Base-by-base conservation (phyloP, 2,888 invertebrate species). In the Platycnemis pennipes region DNA sequence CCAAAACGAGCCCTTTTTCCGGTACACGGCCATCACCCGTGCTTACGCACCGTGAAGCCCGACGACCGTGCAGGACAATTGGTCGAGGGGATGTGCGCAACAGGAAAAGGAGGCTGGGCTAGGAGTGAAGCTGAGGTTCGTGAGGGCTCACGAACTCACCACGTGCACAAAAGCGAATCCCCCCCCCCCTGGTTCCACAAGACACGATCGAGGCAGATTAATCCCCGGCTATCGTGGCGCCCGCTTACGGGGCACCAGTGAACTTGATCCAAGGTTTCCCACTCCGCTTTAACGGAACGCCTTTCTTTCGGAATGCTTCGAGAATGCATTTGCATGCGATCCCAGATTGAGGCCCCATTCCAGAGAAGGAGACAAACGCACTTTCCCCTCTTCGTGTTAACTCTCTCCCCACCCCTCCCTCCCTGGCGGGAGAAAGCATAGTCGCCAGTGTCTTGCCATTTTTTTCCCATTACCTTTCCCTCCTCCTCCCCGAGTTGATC, bases 301-400 rank as follows among this genome's bases (percentile, higher is more conserved):
- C 77, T 0, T 37, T 77, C 37, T 37, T 77, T 77, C 37, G 77
- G 77, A 77, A 77, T 77, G 77, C 37, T 26, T 16, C 77, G 37
- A 31, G 69, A 69, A 37, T 77, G 77, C 77, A 77, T 77, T 77
- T 77, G 77, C 77, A 77, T 77, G 77, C 77, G 77, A 77, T 31
- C 37, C 26, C 77, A 77, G 77, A 5, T 77, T 37, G 11, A 77
- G 37, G 77, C 77, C n/a, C 77, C 77, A 77, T 77, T 77, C 77
- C 77, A 37, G 77, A 63, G 31, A 31, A 69, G 31, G 77, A 77
- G 11, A 77, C 37, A 26, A 26, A 63, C 63, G 63, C 63, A 26
- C 77, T 77, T 77, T 77, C 77, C 77, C 77, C 77, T n/a, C n/a
- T 69, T 69, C 69, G n/a, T 63, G 26, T n/a, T n/a, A n/a, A n/a